phyloP scores from a whole-genome alignment of 2,888 invertebrate species.

The Drosophila mercatorum region DNA sequence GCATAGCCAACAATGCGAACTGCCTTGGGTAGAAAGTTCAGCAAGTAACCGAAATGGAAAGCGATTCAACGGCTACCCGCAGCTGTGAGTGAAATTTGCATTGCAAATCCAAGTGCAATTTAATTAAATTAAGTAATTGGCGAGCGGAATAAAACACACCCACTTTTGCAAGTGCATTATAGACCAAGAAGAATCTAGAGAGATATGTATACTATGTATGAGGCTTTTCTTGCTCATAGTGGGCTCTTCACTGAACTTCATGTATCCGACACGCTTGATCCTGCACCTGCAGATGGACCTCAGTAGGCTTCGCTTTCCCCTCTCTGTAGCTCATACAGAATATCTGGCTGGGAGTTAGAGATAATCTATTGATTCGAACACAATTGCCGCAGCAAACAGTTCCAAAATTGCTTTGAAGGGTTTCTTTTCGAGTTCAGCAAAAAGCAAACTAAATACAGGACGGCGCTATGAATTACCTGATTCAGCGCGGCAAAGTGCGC shows the following conservation, averaged over 20 bases:
- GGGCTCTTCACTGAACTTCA: too few relatives aligned
- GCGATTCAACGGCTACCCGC: slow-evolving; percentile 39
- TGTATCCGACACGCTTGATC: neutral
- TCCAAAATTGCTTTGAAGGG: slow-evolving; percentile 48
- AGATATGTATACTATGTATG: neutral
- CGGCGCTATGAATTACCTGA: slow-evolving; percentile 78
- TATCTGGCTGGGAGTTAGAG: neutral
- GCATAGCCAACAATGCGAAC: neutral
- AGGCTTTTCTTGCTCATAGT: too few relatives aligned
- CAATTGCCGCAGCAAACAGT: slow-evolving; percentile 22
- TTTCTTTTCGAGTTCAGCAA: slow-evolving; percentile 11
- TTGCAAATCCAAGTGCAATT: slow-evolving; percentile 40
- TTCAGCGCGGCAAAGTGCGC: slow-evolving; percentile 79
- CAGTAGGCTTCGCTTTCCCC: slow-evolving; percentile 21
- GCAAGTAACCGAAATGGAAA: slow-evolving; percentile 33
- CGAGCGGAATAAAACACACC: slow-evolving; percentile 28
- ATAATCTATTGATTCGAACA: slow-evolving; percentile 25
- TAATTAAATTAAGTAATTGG: neutral
- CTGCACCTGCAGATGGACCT: slow-evolving; percentile 1
- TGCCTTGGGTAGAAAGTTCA: slow-evolving; percentile 31
- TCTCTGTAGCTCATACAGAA: neutral
- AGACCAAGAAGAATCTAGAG: too few relatives aligned
- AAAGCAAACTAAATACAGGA: neutral
- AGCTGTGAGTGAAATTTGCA: slow-evolving; percentile 27
- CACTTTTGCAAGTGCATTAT: slow-evolving; percentile 15